Evolutionary conservation across 2,113 vertebrate species (phyloP), one percentile per base, ranked within the genome.

Genomic region (Donacobius atricapilla): DNA sequence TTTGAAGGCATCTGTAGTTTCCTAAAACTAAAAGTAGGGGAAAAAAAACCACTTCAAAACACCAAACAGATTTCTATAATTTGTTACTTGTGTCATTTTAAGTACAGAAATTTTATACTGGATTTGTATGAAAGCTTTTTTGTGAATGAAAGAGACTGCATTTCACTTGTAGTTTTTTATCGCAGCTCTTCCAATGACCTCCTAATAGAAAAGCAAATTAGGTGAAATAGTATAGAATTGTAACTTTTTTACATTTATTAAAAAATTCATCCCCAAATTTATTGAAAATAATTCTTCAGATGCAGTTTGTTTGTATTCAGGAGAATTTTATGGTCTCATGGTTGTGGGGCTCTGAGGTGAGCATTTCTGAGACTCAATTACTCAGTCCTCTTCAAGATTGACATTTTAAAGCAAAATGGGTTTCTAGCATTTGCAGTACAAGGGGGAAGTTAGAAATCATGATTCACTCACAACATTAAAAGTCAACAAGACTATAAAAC

Each of bases 401-500:
- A 9, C 23, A 63, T 58, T 82, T 82, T 68, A 71, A 69, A 84
- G 19, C 28, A 77, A 84, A 90, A 58, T 22, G 65, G 11, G 2
- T 73, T 85, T 64, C 42, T 56, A 51, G 12, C 3, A 10, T 83
- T 80, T 45, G 48, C 37, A 89, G 39, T 25, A 53, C 16, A 12
- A 77, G 6, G 6, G 15, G 5, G 13, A 91, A 78, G 24, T 56
- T 81, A 45, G 28, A 89, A 89, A 61, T 69, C 39, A 11, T 40
- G 17, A 16, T 31, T 22, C 37, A 44, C 17, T 73, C 68, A 83
- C 44, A 89, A 58, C 20, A 65, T 54, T 73, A 81, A n/a, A 91
- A 89, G 54, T 77, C 77, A 91, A 83, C 35, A 69, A 51, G 69
- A 65, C 54, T 40, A 51, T 91, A 61, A 84, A 93, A 78, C 6